phyloP scores from a whole-genome alignment of 1,140 invertebrate species.

The Homalodisca vitripennis region DNA sequence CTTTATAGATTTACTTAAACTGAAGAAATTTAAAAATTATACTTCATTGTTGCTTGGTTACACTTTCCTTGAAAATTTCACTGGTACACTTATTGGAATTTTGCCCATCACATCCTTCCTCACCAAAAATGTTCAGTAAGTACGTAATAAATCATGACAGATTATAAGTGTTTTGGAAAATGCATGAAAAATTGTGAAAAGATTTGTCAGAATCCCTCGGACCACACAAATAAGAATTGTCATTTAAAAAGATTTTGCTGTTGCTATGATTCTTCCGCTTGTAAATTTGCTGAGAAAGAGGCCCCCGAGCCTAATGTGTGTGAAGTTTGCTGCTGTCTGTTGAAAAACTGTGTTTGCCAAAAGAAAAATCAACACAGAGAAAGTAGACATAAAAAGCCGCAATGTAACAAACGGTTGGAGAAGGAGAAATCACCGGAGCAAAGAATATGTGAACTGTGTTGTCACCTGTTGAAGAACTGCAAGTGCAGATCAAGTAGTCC shows the following conservation, averaged over 20 bases:
- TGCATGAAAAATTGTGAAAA: background rate
- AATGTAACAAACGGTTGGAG: too few species aligned
- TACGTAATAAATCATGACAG: background rate
- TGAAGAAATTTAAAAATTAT: too few species aligned
- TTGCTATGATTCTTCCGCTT: constrained; percentile 1
- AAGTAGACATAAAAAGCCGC: too few species aligned
- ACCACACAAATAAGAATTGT: constrained; percentile 4
- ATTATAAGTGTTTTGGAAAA: background rate
- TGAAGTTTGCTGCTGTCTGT: background rate
- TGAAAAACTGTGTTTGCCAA: constrained; percentile 5
- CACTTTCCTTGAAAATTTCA: too few species aligned
- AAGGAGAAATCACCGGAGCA: background rate
- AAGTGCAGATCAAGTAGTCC: background rate
- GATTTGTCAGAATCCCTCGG: background rate
- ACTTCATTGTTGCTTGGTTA: too few species aligned
- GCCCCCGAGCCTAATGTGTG: background rate
- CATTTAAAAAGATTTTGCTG: background rate
- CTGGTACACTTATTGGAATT: too few species aligned
- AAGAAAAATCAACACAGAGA: too few species aligned
- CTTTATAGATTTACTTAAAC: too few species aligned
- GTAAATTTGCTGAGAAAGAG: too few species aligned
- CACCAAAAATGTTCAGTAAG: too few species aligned
- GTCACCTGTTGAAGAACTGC: background rate
- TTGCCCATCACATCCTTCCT: too few species aligned
- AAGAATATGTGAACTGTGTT: background rate